Evolutionary conservation across 2,888 invertebrate species (phyloP).

Genomic region (Maniola hyperantus): DNA sequence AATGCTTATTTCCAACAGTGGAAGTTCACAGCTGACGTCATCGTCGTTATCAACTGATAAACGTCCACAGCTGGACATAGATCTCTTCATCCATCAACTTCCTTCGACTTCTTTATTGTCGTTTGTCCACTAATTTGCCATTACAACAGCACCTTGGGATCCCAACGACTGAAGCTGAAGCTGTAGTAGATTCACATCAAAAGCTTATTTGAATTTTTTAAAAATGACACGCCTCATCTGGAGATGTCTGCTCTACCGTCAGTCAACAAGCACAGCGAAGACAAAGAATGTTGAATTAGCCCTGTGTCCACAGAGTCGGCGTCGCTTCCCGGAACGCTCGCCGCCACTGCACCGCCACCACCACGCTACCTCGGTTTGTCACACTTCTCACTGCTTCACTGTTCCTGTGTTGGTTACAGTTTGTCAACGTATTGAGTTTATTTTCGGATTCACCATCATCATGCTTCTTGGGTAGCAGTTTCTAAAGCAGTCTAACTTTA

Average conservation of each 20-base stretch:
- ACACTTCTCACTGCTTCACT: conserved; percentile 16
- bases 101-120: too few relatives aligned
- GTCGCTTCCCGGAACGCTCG: conserved; percentile 54
- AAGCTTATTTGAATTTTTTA: too few relatives aligned
- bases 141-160: too few relatives aligned
- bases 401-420: conserved; percentile 14
- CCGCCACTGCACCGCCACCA: conserved; percentile 42
- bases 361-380: conserved; percentile 44
- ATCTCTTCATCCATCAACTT: too few relatives aligned
- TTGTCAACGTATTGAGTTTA: not conserved
- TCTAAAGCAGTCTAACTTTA: too few relatives aligned
- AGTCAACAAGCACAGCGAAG: conserved; percentile 52
- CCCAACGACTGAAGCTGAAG: too few relatives aligned
- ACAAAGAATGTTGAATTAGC: conserved; percentile 73
- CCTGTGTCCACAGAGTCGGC: conserved; percentile 43
- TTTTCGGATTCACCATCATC: not conserved
- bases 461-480: not conserved
- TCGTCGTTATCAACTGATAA: too few relatives aligned
- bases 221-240: conserved; percentile 28
- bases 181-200: too few relatives aligned
- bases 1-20: too few relatives aligned
- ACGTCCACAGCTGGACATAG: too few relatives aligned
- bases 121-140: too few relatives aligned
- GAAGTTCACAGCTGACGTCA: too few relatives aligned
- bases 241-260: conserved; percentile 50